Conservation (phyloP, 2,797 vertebrate species). For the Hylomyscus alleni region DNA sequence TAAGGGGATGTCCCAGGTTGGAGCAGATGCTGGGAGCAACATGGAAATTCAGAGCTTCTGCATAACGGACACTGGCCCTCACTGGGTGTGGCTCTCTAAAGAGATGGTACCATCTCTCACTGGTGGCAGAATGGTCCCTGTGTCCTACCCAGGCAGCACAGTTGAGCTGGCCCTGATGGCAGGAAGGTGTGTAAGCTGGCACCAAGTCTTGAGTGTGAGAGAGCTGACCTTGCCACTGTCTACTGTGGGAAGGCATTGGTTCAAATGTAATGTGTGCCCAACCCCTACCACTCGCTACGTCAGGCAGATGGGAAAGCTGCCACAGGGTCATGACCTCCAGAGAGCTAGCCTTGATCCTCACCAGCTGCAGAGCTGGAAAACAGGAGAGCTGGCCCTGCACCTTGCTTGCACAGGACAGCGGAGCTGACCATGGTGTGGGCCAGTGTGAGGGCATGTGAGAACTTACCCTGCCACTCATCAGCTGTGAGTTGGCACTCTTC, state of each 20-base stretch:
- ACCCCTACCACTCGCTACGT: rapidly evolving
- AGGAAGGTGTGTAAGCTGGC: background rate
- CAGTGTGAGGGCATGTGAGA: background rate
- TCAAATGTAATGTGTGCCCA: background rate
- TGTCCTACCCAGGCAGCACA: no score
- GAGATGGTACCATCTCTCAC: background rate
- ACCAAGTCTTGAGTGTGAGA: background rate
- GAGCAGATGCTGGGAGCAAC: background rate
- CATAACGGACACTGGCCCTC: background rate
- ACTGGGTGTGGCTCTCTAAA: background rate
- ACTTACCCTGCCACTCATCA: background rate
- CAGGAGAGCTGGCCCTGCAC: background rate
- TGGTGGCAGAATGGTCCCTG: no score
- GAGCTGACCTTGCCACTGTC: background rate
- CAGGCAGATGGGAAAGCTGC: background rate
- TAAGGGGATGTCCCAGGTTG: background rate
- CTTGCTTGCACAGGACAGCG: background rate
- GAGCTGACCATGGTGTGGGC: background rate
- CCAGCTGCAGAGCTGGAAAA: background rate
- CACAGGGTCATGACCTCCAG: background rate
- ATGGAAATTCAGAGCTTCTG: background rate
- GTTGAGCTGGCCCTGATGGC: background rate
- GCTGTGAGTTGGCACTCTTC: background rate
- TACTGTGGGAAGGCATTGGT: background rate
- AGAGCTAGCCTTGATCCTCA: background rate